Evolutionary conservation across 35 echinoderm and acorn worm genomes (phyloP).

Genomic region (Acanthaster planci): DNA sequence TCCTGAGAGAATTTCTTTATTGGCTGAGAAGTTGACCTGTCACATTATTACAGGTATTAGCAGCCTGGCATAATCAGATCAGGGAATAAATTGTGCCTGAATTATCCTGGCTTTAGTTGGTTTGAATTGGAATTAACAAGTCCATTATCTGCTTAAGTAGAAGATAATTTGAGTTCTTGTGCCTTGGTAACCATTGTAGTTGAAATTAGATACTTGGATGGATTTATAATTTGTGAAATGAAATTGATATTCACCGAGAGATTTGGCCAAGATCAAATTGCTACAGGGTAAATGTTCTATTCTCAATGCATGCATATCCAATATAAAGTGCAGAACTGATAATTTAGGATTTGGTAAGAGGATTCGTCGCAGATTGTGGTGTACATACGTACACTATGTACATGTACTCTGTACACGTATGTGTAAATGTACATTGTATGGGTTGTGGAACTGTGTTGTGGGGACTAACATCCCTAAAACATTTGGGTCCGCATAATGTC

Average conservation of each 20-base stretch:
- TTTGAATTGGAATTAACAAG: constrained; percentile 3
- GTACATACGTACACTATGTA: too few relatives aligned
- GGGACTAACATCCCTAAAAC: too few relatives aligned
- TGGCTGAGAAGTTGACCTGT: neutral
- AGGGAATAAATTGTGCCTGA: neutral
- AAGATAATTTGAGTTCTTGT: neutral
- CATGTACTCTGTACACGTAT: too few relatives aligned
- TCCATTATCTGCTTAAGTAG: neutral
- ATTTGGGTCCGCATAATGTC: too few relatives aligned
- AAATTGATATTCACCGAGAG: neutral
- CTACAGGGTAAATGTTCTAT: too few relatives aligned
- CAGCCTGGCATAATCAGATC: neutral
- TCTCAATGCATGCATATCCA: neutral
- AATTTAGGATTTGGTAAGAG: neutral
- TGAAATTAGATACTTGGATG: constrained; percentile 2
- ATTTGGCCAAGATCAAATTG: too few relatives aligned
- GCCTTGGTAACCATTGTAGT: neutral
- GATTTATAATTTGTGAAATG: neutral
- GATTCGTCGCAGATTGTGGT: too few relatives aligned
- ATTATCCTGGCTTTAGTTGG: neutral
- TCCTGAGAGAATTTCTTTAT: neutral
- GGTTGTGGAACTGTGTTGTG: too few relatives aligned
- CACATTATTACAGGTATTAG: neutral
- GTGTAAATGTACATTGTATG: too few relatives aligned
- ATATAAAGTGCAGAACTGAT: neutral